Evolutionary conservation across 92 coral and sea anemone genomes (phyloP), one percentile per base, ranked within the genome.

Genomic region (Phenganax marumi): DNA sequence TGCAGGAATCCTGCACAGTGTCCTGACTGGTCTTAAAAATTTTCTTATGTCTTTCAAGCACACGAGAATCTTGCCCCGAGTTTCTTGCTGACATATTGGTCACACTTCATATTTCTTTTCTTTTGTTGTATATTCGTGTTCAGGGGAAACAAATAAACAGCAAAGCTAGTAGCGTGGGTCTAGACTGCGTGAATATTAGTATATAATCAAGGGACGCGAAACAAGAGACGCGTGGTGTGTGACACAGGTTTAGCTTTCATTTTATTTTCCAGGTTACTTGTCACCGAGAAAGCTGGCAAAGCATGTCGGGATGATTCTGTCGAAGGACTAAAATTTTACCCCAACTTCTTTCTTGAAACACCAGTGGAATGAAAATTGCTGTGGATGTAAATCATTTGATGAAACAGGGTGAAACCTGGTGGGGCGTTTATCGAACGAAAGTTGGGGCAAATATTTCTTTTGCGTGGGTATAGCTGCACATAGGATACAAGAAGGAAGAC

Each of bases 291-390:
- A 75, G 97, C 96, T 26, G 99, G 99, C 92, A 89, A 96, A 63
- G 97, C 97, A 55, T 96, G 97, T 76, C 87, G 99, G 79, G 99
- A 96, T 80, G 99, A 96, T 87, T 91, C 96, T 18, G 96, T 91
- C 0, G 99, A 96, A 63, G 99, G 99, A 18, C 87, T 92, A 23
- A 88, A 94, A 47, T 96, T 96, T 85, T 96, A 92, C 81, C 99
- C 97, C 18, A 96, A 96, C 74, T 53, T 90, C 7, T 89, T 96
- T 84, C 83, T 91, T 12, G 95, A 95, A 80, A 88, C 91, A 85
- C 80, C 83, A 56, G 84, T 81, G 8, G 88, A 76, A 87, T 56
- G 55, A 74, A 57, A 77, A 51, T 39, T 26, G 18, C 65, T 17
- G 33, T 24, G 39, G 17, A 48, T 18, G 7, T 43, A 73, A 47